phyloP scores from a whole-genome alignment of 92 coral and sea anemone species.

The Metridium senile region DNA sequence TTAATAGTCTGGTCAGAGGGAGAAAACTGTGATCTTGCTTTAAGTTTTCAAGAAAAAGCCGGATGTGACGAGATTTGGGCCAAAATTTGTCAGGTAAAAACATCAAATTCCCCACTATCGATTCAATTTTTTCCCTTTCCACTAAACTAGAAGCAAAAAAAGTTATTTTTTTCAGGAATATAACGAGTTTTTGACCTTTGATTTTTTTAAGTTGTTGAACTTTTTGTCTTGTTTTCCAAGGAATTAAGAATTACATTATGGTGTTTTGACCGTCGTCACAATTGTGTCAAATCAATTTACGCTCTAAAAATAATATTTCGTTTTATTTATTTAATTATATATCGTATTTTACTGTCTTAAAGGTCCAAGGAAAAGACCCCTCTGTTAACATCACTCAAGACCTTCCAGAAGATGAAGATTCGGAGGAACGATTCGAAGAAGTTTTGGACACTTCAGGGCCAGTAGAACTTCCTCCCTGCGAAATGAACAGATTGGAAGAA shows the following conservation, averaged over 20 bases:
- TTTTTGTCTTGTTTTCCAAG: conserved; percentile 5
- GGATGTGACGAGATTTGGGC: conserved; percentile 99
- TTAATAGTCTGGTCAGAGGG: conserved; percentile 99
- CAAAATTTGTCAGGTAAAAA: conserved; percentile 92
- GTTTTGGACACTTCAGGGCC: conserved; percentile 97
- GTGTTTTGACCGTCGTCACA: neutral
- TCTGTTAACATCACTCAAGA: conserved; percentile 97
- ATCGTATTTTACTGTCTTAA: too few relatives aligned
- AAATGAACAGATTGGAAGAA: conserved; percentile 93
- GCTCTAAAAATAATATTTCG: neutral
- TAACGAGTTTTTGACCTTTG: neutral
- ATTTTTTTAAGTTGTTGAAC: conserved; percentile 44
- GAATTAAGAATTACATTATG: neutral
- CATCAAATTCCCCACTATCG: neutral
- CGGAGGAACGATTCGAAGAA: conserved; percentile 97
- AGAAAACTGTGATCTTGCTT: conserved; percentile 96
- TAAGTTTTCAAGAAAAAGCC: conserved; percentile 97
- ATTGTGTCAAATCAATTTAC: conserved; percentile 26
- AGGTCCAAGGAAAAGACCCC: conserved; percentile 99
- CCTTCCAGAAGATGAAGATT: conserved; percentile 92
- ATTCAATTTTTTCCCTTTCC: conserved; percentile 2
- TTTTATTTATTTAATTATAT: conserved; percentile 25
- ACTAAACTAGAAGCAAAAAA: neutral
- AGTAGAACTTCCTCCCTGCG: conserved; percentile 94
- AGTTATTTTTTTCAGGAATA: neutral